A percentile compares a stretch with the other conserved stretches of the same genome.
These are phyloP conservation scores for Drosophila rubida DNA, from an alignment of 2,888 invertebrate species.

Conservation along the genomic window DNA sequence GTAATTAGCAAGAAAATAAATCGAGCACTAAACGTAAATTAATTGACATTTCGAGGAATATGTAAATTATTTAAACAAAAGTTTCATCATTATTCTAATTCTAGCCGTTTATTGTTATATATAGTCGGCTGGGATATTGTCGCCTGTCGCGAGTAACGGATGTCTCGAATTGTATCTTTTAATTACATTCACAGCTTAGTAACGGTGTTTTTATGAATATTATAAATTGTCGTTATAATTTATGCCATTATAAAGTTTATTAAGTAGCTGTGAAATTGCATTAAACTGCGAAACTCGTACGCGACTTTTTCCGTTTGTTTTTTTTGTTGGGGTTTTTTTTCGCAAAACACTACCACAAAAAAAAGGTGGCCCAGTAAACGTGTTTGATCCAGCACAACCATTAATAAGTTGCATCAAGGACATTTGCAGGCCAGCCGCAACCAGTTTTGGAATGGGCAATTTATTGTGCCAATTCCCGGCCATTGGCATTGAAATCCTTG, in stretches of 20 bases:
- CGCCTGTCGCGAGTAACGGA: background rate
- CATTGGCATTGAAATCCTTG: conserved; percentile 77
- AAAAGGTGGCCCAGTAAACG: conserved; percentile 53
- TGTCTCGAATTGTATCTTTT: conserved; percentile 3
- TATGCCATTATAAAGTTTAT: conserved; percentile 52
- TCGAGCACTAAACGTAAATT: conserved; percentile 14
- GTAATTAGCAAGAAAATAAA: conserved; percentile 37
- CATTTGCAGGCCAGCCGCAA: conserved; percentile 53
- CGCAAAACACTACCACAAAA: background rate
- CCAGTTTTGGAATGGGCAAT: conserved; percentile 65
- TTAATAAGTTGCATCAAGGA: conserved; percentile 71
- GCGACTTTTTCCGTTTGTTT: background rate
- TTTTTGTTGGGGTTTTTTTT: conserved; percentile 1
- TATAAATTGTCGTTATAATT: conserved; percentile 16
- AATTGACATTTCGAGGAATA: conserved; percentile 2
- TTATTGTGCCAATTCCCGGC: conserved; percentile 71
- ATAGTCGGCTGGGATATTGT: too few species aligned
- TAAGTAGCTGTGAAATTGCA: conserved; percentile 60
- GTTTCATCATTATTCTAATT: conserved; percentile 18
- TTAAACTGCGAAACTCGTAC: conserved; percentile 32
- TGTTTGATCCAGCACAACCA: conserved; percentile 53
- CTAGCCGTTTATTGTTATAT: conserved; percentile 22
- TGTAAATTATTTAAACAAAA: background rate
- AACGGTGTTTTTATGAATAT: conserved; percentile 49
- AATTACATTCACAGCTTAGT: conserved; percentile 36